Evolutionary conservation across 2,113 vertebrate genomes (phyloP).

Genomic region (Ictalurus punctatus): DNA sequence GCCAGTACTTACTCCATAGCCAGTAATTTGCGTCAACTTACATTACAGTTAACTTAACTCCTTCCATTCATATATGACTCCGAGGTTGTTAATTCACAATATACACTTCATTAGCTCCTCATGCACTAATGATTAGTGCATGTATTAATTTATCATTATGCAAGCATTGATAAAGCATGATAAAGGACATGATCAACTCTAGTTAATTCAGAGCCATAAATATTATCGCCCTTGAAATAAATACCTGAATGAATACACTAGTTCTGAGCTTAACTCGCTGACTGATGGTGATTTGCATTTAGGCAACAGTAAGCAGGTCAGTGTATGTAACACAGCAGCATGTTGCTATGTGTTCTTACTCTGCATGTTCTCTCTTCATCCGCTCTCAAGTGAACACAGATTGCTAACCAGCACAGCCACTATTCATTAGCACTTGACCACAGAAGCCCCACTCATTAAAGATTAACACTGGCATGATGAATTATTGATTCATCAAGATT

Average conservation of each 20-base stretch:
- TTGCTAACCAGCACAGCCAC: conserved; percentile 60
- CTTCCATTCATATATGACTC: too few species aligned
- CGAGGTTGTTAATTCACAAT: too few species aligned
- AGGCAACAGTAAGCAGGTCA: background rate
- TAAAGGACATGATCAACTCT: too few species aligned
- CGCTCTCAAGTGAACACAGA: conserved; percentile 25
- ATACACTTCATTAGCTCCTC: too few species aligned
- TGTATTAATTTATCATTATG: too few species aligned
- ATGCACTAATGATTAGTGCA: too few species aligned
- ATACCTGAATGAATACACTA: background rate
- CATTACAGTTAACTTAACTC: too few species aligned
- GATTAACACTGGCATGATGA: conserved; percentile 74
- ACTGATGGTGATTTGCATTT: conserved; percentile 3
- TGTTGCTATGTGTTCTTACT: conserved; percentile 27
- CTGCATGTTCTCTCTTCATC: conserved; percentile 17
- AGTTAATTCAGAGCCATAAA: background rate
- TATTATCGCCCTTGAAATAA: background rate
- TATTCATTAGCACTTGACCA: conserved; percentile 80
- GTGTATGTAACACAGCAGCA: background rate
- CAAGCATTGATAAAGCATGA: too few species aligned
- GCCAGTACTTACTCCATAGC: too few species aligned
- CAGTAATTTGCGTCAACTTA: too few species aligned
- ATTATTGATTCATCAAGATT: conserved; percentile 80
- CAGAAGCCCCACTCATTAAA: conserved; percentile 75
- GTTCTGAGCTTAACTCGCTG: background rate